phyloP scores from a whole-genome alignment of 2,113 vertebrate genomes.

The Cheirogaleus medius region DNA sequence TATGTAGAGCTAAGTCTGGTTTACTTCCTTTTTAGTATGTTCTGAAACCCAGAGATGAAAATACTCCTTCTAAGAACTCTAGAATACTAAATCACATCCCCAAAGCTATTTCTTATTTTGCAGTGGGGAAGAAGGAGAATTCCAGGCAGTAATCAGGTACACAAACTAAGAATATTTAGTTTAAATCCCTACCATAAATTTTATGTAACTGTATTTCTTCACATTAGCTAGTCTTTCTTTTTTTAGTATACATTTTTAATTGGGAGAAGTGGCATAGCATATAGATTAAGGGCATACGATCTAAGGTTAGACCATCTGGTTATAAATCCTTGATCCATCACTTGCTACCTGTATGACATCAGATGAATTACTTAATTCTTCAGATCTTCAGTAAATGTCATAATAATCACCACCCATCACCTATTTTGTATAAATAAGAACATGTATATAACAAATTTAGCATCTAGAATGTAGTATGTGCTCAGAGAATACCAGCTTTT shows the following conservation, averaged over 20 bases:
- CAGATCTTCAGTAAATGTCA: neutral
- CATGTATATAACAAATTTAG: neutral
- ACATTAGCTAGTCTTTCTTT: neutral
- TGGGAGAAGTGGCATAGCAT: neutral
- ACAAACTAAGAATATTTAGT: neutral
- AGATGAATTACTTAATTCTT: neutral
- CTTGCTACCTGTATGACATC: neutral
- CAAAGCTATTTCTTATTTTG: neutral
- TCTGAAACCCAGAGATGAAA: neutral
- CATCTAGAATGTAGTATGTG: neutral
- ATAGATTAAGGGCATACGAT: neutral
- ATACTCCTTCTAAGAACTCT: neutral
- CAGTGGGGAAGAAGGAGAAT: neutral
- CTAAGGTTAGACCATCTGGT: neutral
- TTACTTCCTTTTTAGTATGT: neutral
- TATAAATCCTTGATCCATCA: neutral
- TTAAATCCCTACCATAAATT: neutral
- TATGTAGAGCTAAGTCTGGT: neutral
- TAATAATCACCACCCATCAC: neutral
- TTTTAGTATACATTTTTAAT: neutral
- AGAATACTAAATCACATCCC: neutral
- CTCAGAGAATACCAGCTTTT: neutral
- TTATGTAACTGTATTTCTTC: neutral
- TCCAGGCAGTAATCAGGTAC: neutral
- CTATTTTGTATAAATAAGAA: neutral